These are phyloP conservation scores for Boleophthalmus pectinirostris DNA, from an alignment of 2,113 vertebrate species.

Conservation along the genomic window DNA sequence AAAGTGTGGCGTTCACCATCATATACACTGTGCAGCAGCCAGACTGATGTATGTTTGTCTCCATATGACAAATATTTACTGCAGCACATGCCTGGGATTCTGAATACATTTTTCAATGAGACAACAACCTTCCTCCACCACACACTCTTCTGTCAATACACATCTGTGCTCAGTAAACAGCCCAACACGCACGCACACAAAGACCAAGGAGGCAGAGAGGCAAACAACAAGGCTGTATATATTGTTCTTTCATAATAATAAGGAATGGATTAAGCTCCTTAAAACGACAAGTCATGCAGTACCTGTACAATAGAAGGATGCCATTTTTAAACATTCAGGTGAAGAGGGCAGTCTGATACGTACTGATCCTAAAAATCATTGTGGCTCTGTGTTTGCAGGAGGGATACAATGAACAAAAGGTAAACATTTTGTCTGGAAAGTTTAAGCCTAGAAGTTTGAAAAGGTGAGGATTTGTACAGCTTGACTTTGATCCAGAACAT, in stretches of 20 bases:
- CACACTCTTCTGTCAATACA: constrained; percentile 21
- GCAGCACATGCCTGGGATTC: constrained; percentile 59
- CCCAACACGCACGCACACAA: constrained; percentile 7
- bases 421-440: no score
- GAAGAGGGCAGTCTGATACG: background rate
- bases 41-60: constrained; percentile 71
- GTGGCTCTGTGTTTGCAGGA: no score
- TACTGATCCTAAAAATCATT: no score
- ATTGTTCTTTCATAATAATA: background rate
- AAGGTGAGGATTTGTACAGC: background rate
- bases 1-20: constrained; percentile 22
- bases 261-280: background rate
- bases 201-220: background rate
- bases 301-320: constrained; percentile 27
- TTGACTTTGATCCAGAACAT: background rate
- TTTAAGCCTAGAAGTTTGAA: background rate
- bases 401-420: no score
- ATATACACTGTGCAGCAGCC: constrained; percentile 43
- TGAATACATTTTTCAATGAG: constrained; percentile 62
- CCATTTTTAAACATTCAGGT: constrained; percentile 9
- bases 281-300: constrained; percentile 23
- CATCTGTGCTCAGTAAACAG: background rate
- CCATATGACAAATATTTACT: constrained; percentile 76
- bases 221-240: background rate
- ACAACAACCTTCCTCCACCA: constrained; percentile 38